Base-by-base conservation (phyloP, 1,140 invertebrate genomes). In the Phenacoccus solenopsis region DNA sequence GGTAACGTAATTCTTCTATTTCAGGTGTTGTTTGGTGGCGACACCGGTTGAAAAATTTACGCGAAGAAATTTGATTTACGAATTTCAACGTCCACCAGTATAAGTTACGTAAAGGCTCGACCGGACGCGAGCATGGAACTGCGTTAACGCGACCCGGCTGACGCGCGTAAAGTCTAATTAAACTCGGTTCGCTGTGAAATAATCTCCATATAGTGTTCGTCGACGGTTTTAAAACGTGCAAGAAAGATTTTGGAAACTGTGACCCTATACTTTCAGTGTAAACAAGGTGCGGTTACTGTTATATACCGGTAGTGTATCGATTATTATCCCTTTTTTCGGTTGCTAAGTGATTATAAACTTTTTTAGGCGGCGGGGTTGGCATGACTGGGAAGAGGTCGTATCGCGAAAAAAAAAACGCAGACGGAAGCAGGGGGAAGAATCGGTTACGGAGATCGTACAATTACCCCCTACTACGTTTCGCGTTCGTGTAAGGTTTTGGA, bases 311-410 rank as follows among this genome's bases (percentile, higher is more conserved):
- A 38, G 61, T 30, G 32, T 72, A 72, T 72, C 70, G 72, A 72
- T 72, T 72, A 72, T 72, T 69, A 70, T 72, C 70, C 70, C 72
- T 72, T 72, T 72, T 72, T 72, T 70, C 59, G 69, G 72, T 72
- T 72, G 72, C 72, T 72, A 72, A 72, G 72, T 72, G 72, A 72
- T 72, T 72, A 72, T 72, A 72, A 70, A 61, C 70, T 72, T 72
- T 72, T 72, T 72, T 64, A 30, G 69, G 71, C 56, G 70, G 68
- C 22, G 24, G 68, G 68, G 68, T 35, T 69, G 38, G 30, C 16
- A 67, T 38, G 70, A 32, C 32, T 35, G 64, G 61, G 35, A 25
- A 56, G 64, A 64, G 59, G 59, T 49, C 38, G 38, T 64, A 64
- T 64, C 16, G 59, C 59, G 59, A 64, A 64, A 64, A 64, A 64